phyloP scores from a whole-genome alignment of 2,888 invertebrate genomes.

The Polyommatus icarus region DNA sequence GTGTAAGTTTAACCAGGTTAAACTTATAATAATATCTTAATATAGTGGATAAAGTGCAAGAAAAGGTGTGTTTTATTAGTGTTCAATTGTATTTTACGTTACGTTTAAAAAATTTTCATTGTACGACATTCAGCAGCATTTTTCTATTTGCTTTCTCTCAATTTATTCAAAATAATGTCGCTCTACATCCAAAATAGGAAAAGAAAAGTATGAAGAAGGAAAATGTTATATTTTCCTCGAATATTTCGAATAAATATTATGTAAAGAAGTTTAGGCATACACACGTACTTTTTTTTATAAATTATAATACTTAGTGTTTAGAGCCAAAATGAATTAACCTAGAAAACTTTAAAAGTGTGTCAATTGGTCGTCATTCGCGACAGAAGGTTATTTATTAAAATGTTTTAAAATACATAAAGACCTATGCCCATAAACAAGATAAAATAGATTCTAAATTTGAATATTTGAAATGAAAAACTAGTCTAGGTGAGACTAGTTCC shows the following conservation, averaged over 20 bases:
- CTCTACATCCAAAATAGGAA: not conserved
- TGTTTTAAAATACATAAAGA: not conserved
- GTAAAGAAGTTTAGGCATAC: not conserved
- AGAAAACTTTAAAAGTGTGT: constrained; percentile 31
- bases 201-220: not conserved
- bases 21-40: no score
- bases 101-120: no score
- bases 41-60: no score
- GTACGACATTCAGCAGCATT: not conserved
- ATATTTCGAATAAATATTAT: not conserved
- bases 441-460: not conserved
- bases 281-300: constrained; percentile 15
- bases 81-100: no score
- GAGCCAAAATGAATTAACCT: constrained; percentile 22
- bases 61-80: no score
- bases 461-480: not conserved
- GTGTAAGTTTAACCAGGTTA: no score
- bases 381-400: constrained; percentile 1
- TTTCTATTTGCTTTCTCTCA: no score
- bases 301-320: constrained; percentile 22
- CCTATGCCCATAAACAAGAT: not conserved
- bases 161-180: no score
- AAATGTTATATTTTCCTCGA: not conserved
- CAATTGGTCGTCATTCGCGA: constrained; percentile 30
- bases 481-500: not conserved